Evolutionary conservation across 1,140 invertebrate genomes (phyloP).

Genomic region (Drosophila asahinai): DNA sequence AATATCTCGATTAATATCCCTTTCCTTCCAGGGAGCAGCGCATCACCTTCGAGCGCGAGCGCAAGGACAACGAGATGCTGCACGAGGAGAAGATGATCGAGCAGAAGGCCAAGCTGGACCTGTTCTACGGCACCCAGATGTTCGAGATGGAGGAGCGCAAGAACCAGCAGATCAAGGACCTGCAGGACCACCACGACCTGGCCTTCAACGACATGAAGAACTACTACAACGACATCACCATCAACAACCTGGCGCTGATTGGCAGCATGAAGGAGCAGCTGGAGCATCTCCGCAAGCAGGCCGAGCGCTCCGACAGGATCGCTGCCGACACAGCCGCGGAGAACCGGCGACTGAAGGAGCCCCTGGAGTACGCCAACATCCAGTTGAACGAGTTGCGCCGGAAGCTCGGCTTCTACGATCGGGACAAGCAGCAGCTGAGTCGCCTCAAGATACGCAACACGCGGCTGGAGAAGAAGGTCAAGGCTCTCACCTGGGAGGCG

Average conservation of each 20-base stretch:
- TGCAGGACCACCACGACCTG: conserved; percentile 93
- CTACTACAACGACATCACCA: conserved; percentile 97
- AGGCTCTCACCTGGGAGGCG: conserved; percentile 90
- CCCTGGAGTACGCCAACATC: conserved; percentile 89
- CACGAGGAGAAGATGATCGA: conserved; percentile 92
- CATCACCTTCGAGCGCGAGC: conserved; percentile 88
- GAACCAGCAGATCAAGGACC: conserved; percentile 92
- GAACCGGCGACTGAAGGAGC: conserved; percentile 90
- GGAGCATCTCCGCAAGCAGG: conserved; percentile 92
- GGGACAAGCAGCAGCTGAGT: conserved; percentile 88
- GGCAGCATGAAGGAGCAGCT: conserved; percentile 94
- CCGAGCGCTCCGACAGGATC: conserved; percentile 90
- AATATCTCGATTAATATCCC: not conserved
- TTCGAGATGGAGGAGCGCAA: conserved; percentile 95
- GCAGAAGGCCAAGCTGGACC: conserved; percentile 90
- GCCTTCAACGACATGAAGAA: conserved; percentile 95
- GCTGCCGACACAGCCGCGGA: conserved; percentile 88
- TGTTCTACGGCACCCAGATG: conserved; percentile 92
- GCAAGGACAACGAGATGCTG: conserved; percentile 92
- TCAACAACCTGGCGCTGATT: conserved; percentile 95
- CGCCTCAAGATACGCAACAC: conserved; percentile 87
- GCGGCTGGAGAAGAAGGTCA: conserved; percentile 87
- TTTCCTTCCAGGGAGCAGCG: conserved; percentile 58
- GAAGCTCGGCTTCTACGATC: conserved; percentile 92
- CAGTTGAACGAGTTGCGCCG: conserved; percentile 89